Percentiles rank a stretch among this genome's conserved stretches.
These are phyloP conservation scores for Heliopora coerulea DNA, from an alignment of 92 coral and sea anemone genomes.

Conservation along the genomic window DNA sequence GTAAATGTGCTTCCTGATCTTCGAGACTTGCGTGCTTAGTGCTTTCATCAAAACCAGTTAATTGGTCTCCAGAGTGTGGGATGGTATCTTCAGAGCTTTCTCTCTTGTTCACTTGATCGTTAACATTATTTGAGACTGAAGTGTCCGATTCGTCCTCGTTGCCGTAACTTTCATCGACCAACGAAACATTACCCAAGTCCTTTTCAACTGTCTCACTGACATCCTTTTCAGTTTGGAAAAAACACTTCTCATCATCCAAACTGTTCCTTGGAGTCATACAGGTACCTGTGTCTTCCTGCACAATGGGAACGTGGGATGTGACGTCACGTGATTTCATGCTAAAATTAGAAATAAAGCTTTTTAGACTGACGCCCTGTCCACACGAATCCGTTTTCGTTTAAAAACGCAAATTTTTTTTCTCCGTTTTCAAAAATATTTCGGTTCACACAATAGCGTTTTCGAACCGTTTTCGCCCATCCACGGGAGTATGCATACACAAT, in stretches of 20 bases:
- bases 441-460: no score
- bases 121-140: conserved; percentile 9
- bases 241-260: not conserved
- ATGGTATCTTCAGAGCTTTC: not conserved
- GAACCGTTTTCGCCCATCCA: no score
- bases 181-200: not conserved
- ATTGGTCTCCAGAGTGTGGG: not conserved
- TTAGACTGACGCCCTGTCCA: no score
- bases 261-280: not conserved
- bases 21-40: not conserved
- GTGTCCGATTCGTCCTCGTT: conserved; percentile 21
- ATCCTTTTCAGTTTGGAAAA: not conserved
- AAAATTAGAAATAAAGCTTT: not conserved
- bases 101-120: not conserved
- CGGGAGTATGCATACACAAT: no score
- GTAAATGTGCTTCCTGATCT: not conserved
- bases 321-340: not conserved
- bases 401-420: no score
- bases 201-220: not conserved
- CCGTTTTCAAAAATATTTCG: no score
- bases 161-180: conserved; percentile 33
- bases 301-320: not conserved
- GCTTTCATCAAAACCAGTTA: not conserved
- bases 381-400: no score
- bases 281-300: not conserved